Conservation (phyloP, 2,888 invertebrate species). For the Drosophila neonasuta region DNA sequence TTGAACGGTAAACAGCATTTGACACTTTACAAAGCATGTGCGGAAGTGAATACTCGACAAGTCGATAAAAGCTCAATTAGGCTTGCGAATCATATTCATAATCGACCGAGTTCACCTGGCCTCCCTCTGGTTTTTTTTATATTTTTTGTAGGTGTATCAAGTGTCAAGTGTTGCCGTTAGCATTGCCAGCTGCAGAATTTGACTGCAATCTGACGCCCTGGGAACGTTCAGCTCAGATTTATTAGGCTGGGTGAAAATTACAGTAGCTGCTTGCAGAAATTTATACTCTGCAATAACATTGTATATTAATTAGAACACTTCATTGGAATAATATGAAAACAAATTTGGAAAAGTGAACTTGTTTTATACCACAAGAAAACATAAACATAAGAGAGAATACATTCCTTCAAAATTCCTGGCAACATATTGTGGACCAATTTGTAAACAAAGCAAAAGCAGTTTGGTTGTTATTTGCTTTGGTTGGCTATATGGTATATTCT, state of each 20-base stretch:
- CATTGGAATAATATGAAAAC: no score
- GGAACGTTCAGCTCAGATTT: slow-evolving; percentile 46
- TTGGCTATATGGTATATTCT: no score
- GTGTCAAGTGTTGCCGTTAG: slow-evolving; percentile 60
- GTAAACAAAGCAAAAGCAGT: no score
- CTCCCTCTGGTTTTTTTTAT: slow-evolving; percentile 8
- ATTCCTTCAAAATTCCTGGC: no score
- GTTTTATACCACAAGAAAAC: no score
- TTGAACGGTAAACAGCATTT: slow-evolving; percentile 43
- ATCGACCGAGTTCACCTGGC: slow-evolving; percentile 22
- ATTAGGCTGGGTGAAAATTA: neutral
- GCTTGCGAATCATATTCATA: slow-evolving; percentile 33
- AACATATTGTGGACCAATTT: no score
- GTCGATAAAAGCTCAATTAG: slow-evolving; percentile 50
- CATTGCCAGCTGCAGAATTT: slow-evolving; percentile 58
- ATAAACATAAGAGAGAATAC: no score
- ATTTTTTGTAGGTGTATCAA: slow-evolving; percentile 17
- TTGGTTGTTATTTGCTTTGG: no score
- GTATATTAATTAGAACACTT: no score
- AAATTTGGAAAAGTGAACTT: no score
- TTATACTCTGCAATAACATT: neutral
- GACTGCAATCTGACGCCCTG: slow-evolving; percentile 66
- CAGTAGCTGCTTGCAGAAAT: slow-evolving; percentile 1
- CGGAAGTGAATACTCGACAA: slow-evolving; percentile 42
- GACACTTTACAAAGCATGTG: slow-evolving; percentile 49